Evolutionary conservation across 2,797 vertebrate genomes (phyloP), one percentile per base, ranked within the genome.

Genomic region (Characodon lateralis): DNA sequence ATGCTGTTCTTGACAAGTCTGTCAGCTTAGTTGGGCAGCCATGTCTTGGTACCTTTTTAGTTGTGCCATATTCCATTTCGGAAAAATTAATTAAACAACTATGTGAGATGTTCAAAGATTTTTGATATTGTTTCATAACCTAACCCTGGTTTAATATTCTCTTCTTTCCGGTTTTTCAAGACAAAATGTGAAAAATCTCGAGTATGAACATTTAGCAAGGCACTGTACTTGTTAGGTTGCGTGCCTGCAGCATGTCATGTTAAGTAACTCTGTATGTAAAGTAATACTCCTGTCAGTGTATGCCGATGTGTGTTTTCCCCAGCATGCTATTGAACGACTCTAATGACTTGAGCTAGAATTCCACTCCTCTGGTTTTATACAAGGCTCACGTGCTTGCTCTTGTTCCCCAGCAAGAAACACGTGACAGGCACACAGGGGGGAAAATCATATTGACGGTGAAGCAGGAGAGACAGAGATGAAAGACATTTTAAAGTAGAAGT

Each of bases 261-360:
- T 72, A 73, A 70, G 70, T 83, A 71, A 79, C 61, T 74, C 70
- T 35, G 26, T 48, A 26, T 51, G 83, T 80, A 89, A 86, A 73
- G 31, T 73, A 74, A 82, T 76, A 69, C 83, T 50, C 75, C 55
- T 56, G 61, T 65, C 71, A 75, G 59, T 85, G 43, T 22, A n/a
- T 74, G 76, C 82, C 74, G 22, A 56, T 82, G 74, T 59, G 43
- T 73, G 78, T 89, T 87, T 77, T 68, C 56, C 79, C 71, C 2
- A 12, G 24, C 3, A 22, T 74, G 65, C 74, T 90, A 92, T 89
- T 83, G 88, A 92, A 71, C 65, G 20, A 3, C 16, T 71, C 78
- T 92, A 91, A 90, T 90, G 91, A 91, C 86, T 80, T 76, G 89
- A 83, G 86, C 74, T 91, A 89, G 79, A 83, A 81, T 91, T 92